Evolutionary conservation across 2,888 invertebrate genomes (phyloP).

Genomic region (Schizotus pectinicornis): DNA sequence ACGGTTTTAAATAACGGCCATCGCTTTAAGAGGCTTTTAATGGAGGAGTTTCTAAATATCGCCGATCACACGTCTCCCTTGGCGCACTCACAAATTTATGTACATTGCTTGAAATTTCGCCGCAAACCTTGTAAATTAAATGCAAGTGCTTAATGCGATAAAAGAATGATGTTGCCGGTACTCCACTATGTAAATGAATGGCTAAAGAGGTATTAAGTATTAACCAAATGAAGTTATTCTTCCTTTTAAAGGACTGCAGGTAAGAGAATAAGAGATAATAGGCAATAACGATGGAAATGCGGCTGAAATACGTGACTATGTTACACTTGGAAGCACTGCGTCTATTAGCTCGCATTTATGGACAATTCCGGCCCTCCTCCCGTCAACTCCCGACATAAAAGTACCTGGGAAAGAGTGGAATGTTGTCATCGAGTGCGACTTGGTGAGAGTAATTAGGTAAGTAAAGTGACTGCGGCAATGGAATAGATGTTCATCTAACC

Average conservation of each 20-base stretch:
- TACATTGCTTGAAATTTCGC: not conserved
- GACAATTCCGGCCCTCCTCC: not conserved
- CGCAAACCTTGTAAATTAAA: conserved; percentile 26
- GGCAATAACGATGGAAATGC: conserved; percentile 50
- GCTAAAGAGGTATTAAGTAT: conserved; percentile 39
- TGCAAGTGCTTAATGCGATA: conserved; percentile 27
- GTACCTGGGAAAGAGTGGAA: not conserved
- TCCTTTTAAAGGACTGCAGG: conserved; percentile 41
- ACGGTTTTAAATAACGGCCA: too few species aligned
- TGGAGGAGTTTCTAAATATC: too few species aligned
- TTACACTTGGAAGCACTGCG: conserved; percentile 27
- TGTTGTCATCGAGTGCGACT: not conserved
- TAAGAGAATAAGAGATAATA: conserved; percentile 48
- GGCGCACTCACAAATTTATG: too few species aligned
- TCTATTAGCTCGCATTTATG: conserved; percentile 18
- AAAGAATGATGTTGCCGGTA: conserved; percentile 32
- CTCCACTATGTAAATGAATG: conserved; percentile 39
- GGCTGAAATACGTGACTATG: conserved; percentile 44
- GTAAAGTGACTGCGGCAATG: too few species aligned
- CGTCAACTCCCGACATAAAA: not conserved
- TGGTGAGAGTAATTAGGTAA: conserved; percentile 8
- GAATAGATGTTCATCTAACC: not conserved
- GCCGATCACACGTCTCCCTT: too few species aligned
- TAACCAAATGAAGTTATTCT: conserved; percentile 44
- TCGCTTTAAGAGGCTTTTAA: too few species aligned